phyloP scores from a whole-genome alignment of 2,888 invertebrate species.

The Drosophila paramelanica region DNA sequence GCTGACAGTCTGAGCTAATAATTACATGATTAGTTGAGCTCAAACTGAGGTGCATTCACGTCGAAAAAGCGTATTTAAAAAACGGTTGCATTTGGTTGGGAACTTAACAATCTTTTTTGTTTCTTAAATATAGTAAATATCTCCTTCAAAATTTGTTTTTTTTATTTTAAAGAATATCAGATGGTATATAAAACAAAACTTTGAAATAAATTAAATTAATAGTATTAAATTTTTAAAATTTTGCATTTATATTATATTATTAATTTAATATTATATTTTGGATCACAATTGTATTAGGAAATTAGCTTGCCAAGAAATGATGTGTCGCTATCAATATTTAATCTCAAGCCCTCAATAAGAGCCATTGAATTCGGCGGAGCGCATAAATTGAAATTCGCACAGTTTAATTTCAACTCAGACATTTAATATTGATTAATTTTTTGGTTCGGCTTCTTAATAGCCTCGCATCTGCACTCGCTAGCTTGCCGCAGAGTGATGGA shows the following conservation, averaged over 20 bases:
- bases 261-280: too few relatives aligned
- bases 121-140: too few relatives aligned
- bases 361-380: slow-evolving; percentile 18
- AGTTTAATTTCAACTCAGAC: slow-evolving; percentile 62
- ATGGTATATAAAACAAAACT: too few relatives aligned
- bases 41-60: neutral
- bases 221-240: too few relatives aligned
- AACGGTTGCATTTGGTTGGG: too few relatives aligned
- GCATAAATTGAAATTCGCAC: slow-evolving; percentile 56
- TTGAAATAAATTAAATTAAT: too few relatives aligned
- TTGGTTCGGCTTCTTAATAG: slow-evolving; percentile 56
- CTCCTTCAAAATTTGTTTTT: too few relatives aligned
- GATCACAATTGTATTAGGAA: too few relatives aligned
- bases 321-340: slow-evolving; percentile 1
- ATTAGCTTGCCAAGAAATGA: neutral
- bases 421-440: slow-evolving; percentile 75
- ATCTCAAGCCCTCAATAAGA: slow-evolving; percentile 15
- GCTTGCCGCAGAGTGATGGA: slow-evolving; percentile 48
- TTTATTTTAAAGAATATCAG: too few relatives aligned
- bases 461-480: slow-evolving; percentile 39
- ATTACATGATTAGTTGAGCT: slow-evolving; percentile 46
- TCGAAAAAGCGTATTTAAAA: too few relatives aligned
- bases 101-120: too few relatives aligned
- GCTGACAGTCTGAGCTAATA: slow-evolving; percentile 61
- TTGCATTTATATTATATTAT: too few relatives aligned